Evolutionary conservation across 2,888 invertebrate genomes (phyloP).

Genomic region (Drosophila trichaetosa): DNA sequence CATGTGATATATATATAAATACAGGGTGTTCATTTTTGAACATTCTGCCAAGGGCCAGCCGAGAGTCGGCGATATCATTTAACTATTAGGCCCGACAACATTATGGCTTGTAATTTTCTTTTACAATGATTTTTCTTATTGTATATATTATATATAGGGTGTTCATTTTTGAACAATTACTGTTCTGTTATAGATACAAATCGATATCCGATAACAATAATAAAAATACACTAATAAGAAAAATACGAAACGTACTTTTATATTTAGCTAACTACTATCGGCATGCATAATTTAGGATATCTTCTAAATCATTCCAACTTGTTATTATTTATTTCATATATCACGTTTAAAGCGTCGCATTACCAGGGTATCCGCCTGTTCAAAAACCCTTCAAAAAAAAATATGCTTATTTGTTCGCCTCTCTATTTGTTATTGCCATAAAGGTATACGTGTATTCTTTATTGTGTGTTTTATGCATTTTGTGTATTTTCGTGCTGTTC

Average conservation of each 20-base stretch:
- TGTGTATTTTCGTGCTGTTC: conserved; percentile 32
- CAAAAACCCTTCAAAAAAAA: background rate
- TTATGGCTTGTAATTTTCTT: no score
- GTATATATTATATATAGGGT: no score
- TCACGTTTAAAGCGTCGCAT: background rate
- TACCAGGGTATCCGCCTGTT: conserved; percentile 21
- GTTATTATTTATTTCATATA: background rate
- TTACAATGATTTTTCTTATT: no score
- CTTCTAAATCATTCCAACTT: background rate
- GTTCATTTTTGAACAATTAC: no score
- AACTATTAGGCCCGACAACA: no score
- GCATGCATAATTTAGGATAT: background rate
- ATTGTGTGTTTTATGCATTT: conserved; percentile 52
- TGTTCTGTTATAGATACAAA: background rate
- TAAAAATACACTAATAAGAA: background rate
- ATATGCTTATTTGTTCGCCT: conserved; percentile 14
- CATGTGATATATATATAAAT: no score
- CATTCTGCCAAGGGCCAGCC: no score
- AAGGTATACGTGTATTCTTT: conserved; percentile 38
- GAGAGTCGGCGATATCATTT: no score
- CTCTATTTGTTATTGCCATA: conserved; percentile 23
- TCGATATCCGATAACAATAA: background rate
- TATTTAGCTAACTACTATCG: background rate
- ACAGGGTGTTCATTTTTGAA: no score
- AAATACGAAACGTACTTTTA: no score